Evolutionary conservation across 2,797 vertebrate species (phyloP).

Genomic region (Syngnathus acus): DNA sequence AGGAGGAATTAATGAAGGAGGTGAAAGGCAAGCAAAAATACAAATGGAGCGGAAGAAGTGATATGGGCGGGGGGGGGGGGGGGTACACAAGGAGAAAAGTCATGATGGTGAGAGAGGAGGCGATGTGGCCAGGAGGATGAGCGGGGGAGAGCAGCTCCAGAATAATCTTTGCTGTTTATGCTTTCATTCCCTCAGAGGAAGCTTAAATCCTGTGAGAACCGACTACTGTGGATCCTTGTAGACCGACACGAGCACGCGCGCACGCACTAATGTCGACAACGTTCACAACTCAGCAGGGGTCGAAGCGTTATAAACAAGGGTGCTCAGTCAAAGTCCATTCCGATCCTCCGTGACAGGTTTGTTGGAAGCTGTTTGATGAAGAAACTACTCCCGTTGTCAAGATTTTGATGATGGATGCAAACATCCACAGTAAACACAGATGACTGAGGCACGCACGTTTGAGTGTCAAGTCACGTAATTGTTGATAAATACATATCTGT

Average conservation of each 20-base stretch:
- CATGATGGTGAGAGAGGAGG: background rate
- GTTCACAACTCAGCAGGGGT: slow-evolving; percentile 19
- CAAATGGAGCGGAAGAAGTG: background rate
- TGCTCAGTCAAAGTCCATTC: slow-evolving; percentile 15
- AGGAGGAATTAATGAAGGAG: background rate
- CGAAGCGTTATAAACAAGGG: slow-evolving; percentile 16
- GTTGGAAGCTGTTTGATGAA: slow-evolving; percentile 12
- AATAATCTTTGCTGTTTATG: slow-evolving; percentile 54
- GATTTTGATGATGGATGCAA: slow-evolving; percentile 21
- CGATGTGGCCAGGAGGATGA: background rate
- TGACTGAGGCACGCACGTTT: slow-evolving; percentile 2
- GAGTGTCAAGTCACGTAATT: slow-evolving; percentile 15
- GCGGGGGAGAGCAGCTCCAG: slow-evolving; percentile 28
- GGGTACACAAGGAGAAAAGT: background rate
- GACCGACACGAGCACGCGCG: slow-evolving; percentile 30
- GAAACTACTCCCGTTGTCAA: slow-evolving; percentile 13
- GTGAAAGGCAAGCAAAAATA: background rate
- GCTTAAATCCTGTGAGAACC: slow-evolving; percentile 58
- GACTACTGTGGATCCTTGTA: slow-evolving; percentile 60
- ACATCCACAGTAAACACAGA: background rate
- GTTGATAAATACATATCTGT: slow-evolving; percentile 12
- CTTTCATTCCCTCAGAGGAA: slow-evolving; percentile 44
- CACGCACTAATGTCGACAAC: slow-evolving; percentile 2
- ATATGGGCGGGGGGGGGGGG: background rate
- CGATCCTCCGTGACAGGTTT: slow-evolving; percentile 20